Percentiles rank a stretch among this genome's conserved stretches.
phyloP scores from a whole-genome alignment of 2,888 invertebrate species.

The Cerastoderma edule region DNA sequence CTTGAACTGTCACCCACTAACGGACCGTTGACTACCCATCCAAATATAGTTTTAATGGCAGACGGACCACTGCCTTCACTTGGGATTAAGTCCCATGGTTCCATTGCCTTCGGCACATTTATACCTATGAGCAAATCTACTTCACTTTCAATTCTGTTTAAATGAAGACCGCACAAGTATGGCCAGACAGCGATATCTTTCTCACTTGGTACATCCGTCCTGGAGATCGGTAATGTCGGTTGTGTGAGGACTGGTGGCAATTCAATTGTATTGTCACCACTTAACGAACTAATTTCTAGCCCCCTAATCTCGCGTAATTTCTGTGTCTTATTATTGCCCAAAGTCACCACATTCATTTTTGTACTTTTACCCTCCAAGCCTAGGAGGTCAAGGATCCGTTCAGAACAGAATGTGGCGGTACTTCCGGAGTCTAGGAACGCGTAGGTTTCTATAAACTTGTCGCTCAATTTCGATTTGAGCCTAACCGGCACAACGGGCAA shows the following conservation, averaged over 20 bases:
- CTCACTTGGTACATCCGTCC: constrained; percentile 9
- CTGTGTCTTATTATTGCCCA: constrained; percentile 18
- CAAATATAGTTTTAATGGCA: constrained; percentile 44
- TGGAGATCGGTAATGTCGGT: constrained; percentile 25
- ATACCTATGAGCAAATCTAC: constrained; percentile 48
- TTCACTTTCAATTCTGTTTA: constrained; percentile 42
- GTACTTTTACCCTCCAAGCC: constrained; percentile 25
- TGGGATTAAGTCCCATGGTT: constrained; percentile 52
- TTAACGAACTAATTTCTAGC: constrained; percentile 32
- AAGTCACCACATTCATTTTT: constrained; percentile 27
- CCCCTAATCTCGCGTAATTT: constrained; percentile 4
- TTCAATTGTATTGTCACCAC: constrained; percentile 27
- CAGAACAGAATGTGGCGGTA: constrained; percentile 42
- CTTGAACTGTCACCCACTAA: background rate
- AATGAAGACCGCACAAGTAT: constrained; percentile 23
- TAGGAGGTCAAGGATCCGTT: constrained; percentile 14
- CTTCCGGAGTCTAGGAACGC: constrained; percentile 52
- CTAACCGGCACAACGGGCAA: constrained; percentile 77
- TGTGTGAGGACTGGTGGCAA: constrained; percentile 28
- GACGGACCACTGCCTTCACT: constrained; percentile 37
- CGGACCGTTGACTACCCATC: constrained; percentile 54
- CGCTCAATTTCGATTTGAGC: constrained; percentile 19
- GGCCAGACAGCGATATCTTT: constrained; percentile 30
- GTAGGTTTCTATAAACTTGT: constrained; percentile 36
- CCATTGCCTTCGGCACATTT: constrained; percentile 54